Evolutionary conservation across 2,888 invertebrate genomes (phyloP).

Genomic region (Nemapogon koenigi): DNA sequence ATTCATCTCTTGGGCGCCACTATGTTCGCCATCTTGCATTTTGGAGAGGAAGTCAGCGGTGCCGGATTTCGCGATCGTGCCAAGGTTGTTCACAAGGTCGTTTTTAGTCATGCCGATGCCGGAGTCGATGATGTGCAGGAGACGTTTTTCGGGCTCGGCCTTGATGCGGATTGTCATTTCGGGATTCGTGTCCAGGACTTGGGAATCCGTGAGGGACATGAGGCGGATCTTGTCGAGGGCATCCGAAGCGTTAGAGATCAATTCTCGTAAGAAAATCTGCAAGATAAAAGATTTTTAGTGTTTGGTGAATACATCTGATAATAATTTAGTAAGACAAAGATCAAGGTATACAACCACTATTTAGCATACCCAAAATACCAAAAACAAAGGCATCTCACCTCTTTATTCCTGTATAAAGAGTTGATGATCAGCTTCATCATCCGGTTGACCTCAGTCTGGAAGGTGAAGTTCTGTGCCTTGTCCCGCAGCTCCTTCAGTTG

Average conservation of each 20-base stretch:
- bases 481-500: constrained; percentile 92
- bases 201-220: constrained; percentile 86
- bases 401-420: constrained; percentile 98
- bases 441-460: constrained; percentile 98
- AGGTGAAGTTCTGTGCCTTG: constrained; percentile 85
- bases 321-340: not conserved
- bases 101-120: constrained; percentile 97
- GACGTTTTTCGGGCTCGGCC: constrained; percentile 90
- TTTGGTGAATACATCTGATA: too few relatives aligned
- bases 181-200: constrained; percentile 76
- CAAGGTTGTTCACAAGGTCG: constrained; percentile 94
- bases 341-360: not conserved
- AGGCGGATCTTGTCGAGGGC: constrained; percentile 98
- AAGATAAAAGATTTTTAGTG: constrained; percentile 26
- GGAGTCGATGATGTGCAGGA: constrained; percentile 93
- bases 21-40: constrained; percentile 73
- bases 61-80: constrained; percentile 98
- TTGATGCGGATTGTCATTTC: constrained; percentile 91
- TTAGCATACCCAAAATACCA: not conserved
- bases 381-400: constrained; percentile 68
- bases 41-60: constrained; percentile 95
- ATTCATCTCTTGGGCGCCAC: constrained; percentile 74
- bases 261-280: constrained; percentile 93
- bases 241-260: constrained; percentile 99
- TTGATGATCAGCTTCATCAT: constrained; percentile 99